Evolutionary conservation across 2,888 invertebrate species (phyloP).

Genomic region (Diabrotica balteata): DNA sequence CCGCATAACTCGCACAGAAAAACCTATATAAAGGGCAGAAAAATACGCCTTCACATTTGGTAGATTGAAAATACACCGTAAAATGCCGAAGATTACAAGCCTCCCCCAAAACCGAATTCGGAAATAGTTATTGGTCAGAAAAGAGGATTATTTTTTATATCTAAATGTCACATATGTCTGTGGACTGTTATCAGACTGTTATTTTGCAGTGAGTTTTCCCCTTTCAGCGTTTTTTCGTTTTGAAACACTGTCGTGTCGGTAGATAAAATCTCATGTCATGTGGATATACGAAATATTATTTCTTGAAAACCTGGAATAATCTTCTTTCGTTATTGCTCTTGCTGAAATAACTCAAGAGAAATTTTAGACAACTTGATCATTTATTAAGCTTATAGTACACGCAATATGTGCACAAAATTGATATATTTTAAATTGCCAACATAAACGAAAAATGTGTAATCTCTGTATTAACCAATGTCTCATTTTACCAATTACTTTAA

Average conservation of each 20-base stretch:
- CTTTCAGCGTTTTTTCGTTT: slow-evolving; percentile 25
- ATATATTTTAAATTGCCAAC: too few species aligned
- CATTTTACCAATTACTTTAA: too few species aligned
- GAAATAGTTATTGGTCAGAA: slow-evolving; percentile 56
- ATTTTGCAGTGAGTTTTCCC: slow-evolving; percentile 35
- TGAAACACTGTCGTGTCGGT: slow-evolving; percentile 19
- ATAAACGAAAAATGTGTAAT: too few species aligned
- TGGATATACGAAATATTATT: slow-evolving; percentile 29
- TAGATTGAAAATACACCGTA: slow-evolving; percentile 28
- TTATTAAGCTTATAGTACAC: not conserved
- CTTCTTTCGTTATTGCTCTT: slow-evolving; percentile 4
- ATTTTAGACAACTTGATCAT: slow-evolving; percentile 14
- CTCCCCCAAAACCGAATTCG: slow-evolving; percentile 34
- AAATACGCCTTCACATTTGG: slow-evolving; percentile 25
- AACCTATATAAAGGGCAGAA: slow-evolving; percentile 19
- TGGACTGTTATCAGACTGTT: slow-evolving; percentile 46
- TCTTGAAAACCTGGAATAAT: slow-evolving; percentile 17
- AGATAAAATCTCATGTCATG: slow-evolving; percentile 25
- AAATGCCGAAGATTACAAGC: slow-evolving; percentile 33
- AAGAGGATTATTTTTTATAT: slow-evolving; percentile 57
- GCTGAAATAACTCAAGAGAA: not conserved
- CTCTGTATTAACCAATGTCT: too few species aligned
- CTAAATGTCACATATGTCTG: slow-evolving; percentile 55
- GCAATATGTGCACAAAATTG: too few species aligned
- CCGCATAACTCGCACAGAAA: slow-evolving; percentile 14